These are phyloP conservation scores for Drosophila nigromelanica DNA, from an alignment of 1,140 invertebrate species.

Conservation along the genomic window DNA sequence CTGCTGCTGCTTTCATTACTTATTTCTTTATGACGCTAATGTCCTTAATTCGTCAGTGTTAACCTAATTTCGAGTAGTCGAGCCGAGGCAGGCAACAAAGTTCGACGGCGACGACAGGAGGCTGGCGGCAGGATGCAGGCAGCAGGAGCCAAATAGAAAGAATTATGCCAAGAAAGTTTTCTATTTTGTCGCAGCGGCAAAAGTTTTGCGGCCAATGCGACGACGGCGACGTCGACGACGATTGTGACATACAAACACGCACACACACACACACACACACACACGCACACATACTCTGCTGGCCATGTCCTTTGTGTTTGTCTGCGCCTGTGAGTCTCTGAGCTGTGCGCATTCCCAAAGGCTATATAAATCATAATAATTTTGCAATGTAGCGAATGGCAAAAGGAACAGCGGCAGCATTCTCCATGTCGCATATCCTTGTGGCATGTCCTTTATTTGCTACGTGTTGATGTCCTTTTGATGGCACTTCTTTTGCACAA, in stretches of 20 bases:
- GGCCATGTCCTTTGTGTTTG: conserved; percentile 73
- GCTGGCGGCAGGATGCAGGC: conserved; percentile 43
- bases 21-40: conserved; percentile 82
- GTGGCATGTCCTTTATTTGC: conserved; percentile 82
- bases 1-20: conserved; percentile 73
- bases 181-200: conserved; percentile 79
- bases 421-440: conserved; percentile 69
- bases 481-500: conserved; percentile 62
- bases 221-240: conserved; percentile 51
- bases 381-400: conserved; percentile 80
- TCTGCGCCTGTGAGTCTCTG: conserved; percentile 28
- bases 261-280: conserved; percentile 9
- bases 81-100: conserved; percentile 53
- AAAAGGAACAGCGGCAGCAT: conserved; percentile 48
- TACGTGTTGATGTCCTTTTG: conserved; percentile 82
- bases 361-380: conserved; percentile 82
- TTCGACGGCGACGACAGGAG: conserved; percentile 56
- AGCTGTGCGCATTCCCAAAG: conserved; percentile 75
- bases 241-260: conserved; percentile 35
- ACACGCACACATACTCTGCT: conserved; percentile 28
- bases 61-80: conserved; percentile 74
- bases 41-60: conserved; percentile 82
- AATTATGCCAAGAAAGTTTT: conserved; percentile 82
- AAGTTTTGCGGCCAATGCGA: conserved; percentile 80
- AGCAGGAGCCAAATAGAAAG: conserved; percentile 74